Percentiles rank a stretch among this genome's conserved stretches.
Conservation (phyloP, 2,797 vertebrate species). For the Channa striata region DNA sequence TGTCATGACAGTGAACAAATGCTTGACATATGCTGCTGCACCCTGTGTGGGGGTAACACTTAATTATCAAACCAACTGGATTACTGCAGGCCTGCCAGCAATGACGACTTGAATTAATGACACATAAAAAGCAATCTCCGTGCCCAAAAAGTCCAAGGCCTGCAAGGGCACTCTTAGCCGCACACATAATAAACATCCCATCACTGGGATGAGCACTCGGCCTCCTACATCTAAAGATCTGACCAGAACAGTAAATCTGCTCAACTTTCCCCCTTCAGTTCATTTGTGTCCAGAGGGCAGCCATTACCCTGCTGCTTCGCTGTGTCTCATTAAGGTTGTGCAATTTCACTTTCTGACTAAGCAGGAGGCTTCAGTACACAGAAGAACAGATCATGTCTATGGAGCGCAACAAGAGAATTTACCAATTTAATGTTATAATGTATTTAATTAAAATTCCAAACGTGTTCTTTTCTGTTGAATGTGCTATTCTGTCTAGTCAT, state of each 20-base stretch:
- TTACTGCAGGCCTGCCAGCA: constrained; percentile 77
- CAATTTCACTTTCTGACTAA: constrained; percentile 32
- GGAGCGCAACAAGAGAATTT: constrained; percentile 22
- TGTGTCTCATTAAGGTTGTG: constrained; percentile 35
- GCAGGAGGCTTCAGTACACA: background rate
- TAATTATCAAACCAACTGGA: constrained; percentile 82
- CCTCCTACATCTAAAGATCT: constrained; percentile 68
- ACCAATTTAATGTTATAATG: constrained; percentile 5
- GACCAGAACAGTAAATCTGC: constrained; percentile 75
- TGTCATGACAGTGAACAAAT: constrained; percentile 57
- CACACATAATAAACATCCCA: constrained; percentile 80
- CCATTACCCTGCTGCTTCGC: constrained; percentile 49
- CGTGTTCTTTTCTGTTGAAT: background rate
- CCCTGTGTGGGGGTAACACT: constrained; percentile 73
- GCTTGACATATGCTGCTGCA: constrained; percentile 65
- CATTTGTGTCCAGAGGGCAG: constrained; percentile 55
- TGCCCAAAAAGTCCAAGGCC: constrained; percentile 66
- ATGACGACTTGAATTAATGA: constrained; percentile 84
- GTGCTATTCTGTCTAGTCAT: background rate
- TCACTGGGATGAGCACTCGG: constrained; percentile 67
- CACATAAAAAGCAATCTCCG: constrained; percentile 85
- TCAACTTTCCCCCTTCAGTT: constrained; percentile 65
- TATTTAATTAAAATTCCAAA: constrained; percentile 8
- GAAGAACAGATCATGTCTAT: constrained; percentile 11
- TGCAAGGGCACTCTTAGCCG: constrained; percentile 76